A percentile compares a stretch with the other conserved stretches of the same genome.
Conservation (phyloP, 2,113 vertebrate genomes). For the Gopherus flavomarginatus region DNA sequence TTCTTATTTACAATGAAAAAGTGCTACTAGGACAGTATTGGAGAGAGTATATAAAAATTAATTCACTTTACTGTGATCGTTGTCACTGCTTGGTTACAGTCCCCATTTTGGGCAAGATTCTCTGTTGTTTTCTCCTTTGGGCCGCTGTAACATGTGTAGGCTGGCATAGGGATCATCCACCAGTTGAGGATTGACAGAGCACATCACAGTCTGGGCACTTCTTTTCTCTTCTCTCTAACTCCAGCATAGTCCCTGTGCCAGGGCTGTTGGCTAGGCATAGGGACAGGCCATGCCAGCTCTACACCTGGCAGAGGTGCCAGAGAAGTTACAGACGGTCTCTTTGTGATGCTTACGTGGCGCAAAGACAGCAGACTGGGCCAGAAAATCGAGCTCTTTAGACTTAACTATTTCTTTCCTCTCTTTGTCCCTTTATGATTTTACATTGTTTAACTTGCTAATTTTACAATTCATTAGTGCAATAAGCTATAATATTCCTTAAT, state of each 20-base stretch:
- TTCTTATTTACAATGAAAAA: not conserved
- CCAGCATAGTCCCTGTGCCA: not conserved
- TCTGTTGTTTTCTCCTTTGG: not conserved
- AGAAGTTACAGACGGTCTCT: not conserved
- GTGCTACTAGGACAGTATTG: not conserved
- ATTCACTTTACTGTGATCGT: not conserved
- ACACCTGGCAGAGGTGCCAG: no score
- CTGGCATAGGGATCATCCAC: not conserved
- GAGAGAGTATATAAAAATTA: not conserved
- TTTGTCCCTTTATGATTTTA: not conserved
- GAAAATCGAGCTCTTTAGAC: not conserved
- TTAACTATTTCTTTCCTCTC: not conserved
- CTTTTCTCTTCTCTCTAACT: not conserved
- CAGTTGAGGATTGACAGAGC: not conserved
- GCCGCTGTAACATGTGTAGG: not conserved
- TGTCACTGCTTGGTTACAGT: not conserved
- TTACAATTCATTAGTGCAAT: not conserved
- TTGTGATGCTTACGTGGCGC: not conserved
- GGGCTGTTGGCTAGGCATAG: accelerated
- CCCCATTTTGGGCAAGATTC: not conserved
- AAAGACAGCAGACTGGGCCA: not conserved
- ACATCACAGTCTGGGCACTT: not conserved
- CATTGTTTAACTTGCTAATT: not conserved
- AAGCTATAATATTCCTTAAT: not conserved
- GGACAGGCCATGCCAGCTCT: not conserved